These are phyloP conservation scores for Agapostemon virescens DNA, from an alignment of 2,888 invertebrate species.

Conservation along the genomic window DNA sequence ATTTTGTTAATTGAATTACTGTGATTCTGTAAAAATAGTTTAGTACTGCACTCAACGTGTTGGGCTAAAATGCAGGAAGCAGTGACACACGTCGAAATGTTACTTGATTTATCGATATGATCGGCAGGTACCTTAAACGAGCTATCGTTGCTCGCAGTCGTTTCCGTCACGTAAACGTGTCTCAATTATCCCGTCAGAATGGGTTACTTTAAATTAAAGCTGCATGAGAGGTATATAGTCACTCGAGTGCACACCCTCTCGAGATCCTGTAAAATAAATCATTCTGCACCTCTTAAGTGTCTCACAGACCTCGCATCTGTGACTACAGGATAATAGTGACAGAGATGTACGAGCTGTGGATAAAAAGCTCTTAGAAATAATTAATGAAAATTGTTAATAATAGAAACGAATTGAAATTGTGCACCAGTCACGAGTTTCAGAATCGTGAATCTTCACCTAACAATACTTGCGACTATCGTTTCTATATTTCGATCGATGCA, in stretches of 20 bases:
- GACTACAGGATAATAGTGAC: background rate
- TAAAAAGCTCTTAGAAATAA: background rate
- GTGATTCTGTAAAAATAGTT: no score
- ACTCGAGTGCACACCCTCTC: background rate
- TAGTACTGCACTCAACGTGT: background rate
- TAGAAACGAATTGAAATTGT: background rate
- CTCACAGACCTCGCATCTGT: background rate
- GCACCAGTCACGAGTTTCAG: no score
- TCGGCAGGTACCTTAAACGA: no score
- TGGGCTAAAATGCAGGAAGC: background rate
- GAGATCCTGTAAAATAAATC: background rate
- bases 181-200: background rate
- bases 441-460: no score
- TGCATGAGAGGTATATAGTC: background rate
- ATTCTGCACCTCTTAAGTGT: constrained; percentile 1
- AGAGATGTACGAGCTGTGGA: background rate
- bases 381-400: background rate
- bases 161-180: background rate
- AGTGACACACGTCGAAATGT: background rate
- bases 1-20: background rate
- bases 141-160: background rate
- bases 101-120: background rate
- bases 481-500: no score
- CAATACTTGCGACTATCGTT: no score
- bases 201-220: background rate